Evolutionary conservation across 2,888 invertebrate genomes (phyloP).

Genomic region (Trachelus stipa): DNA sequence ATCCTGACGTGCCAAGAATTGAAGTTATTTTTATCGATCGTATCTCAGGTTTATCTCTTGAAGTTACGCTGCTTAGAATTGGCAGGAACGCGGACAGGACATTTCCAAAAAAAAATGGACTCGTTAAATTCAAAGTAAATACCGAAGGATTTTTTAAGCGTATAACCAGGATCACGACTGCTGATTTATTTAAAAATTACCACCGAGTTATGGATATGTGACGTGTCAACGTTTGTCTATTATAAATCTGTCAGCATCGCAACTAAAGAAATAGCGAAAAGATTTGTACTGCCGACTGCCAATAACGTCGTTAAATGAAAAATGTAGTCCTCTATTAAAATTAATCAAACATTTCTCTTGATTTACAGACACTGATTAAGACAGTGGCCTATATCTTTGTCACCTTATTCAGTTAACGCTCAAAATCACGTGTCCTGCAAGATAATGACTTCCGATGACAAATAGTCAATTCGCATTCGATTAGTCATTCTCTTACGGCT

Average conservation of each 20-base stretch:
- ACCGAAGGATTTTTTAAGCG: not conserved
- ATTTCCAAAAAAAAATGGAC: not conserved
- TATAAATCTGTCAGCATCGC: not conserved
- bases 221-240: not conserved
- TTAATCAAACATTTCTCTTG: not conserved
- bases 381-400: not conserved
- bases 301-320: not conserved
- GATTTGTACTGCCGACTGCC: not conserved
- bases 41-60: not conserved
- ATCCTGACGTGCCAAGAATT: conserved; percentile 19
- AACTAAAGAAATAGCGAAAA: not conserved
- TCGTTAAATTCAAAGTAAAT: not conserved
- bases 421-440: not conserved
- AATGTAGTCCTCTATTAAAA: not conserved
- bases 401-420: not conserved
- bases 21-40: conserved; percentile 20
- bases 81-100: not conserved
- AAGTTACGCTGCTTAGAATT: not conserved
- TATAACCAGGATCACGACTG: not conserved
- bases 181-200: not conserved
- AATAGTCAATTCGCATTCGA: not conserved
- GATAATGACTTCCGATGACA: not conserved
- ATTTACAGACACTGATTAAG: not conserved
- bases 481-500: not conserved
- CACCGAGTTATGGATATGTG: not conserved